phyloP scores from a whole-genome alignment of 2,888 invertebrate species.

The Vesta saturnalis region DNA sequence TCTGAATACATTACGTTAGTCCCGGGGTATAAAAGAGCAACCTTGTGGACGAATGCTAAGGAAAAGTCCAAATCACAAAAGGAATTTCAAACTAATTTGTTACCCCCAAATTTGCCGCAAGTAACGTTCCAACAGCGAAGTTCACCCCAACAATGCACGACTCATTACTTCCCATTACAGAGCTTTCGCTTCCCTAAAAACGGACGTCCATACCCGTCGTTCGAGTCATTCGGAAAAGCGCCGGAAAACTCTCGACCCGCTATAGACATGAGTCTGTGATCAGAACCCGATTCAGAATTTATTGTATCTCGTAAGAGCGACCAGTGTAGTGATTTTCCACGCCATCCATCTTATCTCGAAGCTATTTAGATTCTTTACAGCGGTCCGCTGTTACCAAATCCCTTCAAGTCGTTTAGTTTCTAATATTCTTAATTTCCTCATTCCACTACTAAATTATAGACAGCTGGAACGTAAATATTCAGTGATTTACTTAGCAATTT shows the following conservation, averaged over 20 bases:
- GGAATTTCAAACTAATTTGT: slow-evolving; percentile 40
- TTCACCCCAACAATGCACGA: slow-evolving; percentile 41
- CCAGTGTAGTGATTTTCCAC: slow-evolving; percentile 58
- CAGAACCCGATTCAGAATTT: slow-evolving; percentile 51
- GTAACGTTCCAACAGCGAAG: slow-evolving; percentile 39
- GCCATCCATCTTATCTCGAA: slow-evolving; percentile 53
- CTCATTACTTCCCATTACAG: slow-evolving; percentile 40
- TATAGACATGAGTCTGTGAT: slow-evolving; percentile 39
- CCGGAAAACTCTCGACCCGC: slow-evolving; percentile 33
- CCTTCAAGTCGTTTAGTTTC: slow-evolving; percentile 43
- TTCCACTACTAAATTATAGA: slow-evolving; percentile 47
- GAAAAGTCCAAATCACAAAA: slow-evolving; percentile 38
- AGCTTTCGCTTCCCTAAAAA: slow-evolving; percentile 37
- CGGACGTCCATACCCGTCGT: slow-evolving; percentile 36
- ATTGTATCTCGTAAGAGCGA: slow-evolving; percentile 54
- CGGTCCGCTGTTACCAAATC: slow-evolving; percentile 33
- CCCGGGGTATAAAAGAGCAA: slow-evolving; percentile 13
- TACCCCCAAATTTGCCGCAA: slow-evolving; percentile 41
- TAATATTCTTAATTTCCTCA: slow-evolving; percentile 51
- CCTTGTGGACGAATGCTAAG: slow-evolving; percentile 26
- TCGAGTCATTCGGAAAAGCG: slow-evolving; percentile 35
- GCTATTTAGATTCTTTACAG: slow-evolving; percentile 52
- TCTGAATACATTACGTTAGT: slow-evolving; percentile 25
- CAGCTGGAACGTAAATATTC: slow-evolving; percentile 44
- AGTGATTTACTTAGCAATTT: slow-evolving; percentile 43